Percentiles rank a stretch among this genome's conserved stretches.
Conservation (phyloP, 1,140 invertebrate species). For the Polypedilum vanderplanki region DNA sequence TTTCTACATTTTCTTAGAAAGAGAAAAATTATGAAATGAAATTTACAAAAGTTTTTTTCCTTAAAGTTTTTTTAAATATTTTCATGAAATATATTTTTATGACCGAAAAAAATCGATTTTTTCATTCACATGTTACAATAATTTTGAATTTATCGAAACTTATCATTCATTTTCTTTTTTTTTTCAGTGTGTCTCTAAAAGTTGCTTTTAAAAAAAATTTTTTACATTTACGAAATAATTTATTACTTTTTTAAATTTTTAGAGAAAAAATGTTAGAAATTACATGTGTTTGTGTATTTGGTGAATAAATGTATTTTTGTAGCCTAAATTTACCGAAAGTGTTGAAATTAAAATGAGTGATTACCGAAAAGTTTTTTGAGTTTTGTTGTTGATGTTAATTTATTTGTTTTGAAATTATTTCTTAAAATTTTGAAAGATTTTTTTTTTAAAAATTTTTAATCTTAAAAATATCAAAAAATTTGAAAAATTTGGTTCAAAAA, state of each 20-base stretch:
- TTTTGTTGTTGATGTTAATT: not conserved
- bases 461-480: not conserved
- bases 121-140: not conserved
- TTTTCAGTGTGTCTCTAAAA: too few species aligned
- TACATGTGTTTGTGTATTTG: not conserved
- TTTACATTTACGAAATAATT: constrained; percentile 14
- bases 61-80: constrained; percentile 7
- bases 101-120: constrained; percentile 6
- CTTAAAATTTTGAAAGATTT: not conserved
- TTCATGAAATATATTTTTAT: not conserved
- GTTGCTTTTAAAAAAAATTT: not conserved
- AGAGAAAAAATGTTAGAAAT: constrained; percentile 19
- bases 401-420: not conserved
- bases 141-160: constrained; percentile 8
- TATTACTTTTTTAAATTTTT: not conserved
- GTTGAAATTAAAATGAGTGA: not conserved
- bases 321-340: constrained; percentile 17
- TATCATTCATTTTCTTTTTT: not conserved
- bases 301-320: not conserved
- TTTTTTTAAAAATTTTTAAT: not conserved
- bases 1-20: constrained; percentile 19
- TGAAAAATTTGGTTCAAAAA: not conserved
- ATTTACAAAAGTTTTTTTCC: constrained; percentile 12
- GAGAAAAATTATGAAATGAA: constrained; percentile 14
- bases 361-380: not conserved